Evolutionary conservation across 1,140 invertebrate species (phyloP).

Genomic region (Plectrocnemia conspersa): DNA sequence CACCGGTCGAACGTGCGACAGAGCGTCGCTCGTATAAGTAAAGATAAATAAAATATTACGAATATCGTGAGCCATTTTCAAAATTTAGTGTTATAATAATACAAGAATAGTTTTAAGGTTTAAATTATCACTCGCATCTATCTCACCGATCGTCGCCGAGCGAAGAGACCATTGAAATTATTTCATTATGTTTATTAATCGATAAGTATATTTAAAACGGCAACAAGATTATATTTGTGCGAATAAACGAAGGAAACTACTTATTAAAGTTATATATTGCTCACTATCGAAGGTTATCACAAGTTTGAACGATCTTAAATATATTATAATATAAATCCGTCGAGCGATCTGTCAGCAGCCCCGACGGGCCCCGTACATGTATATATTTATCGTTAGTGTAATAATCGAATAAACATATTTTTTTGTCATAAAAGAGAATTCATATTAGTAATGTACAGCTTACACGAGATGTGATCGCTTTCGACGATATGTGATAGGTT

Average conservation of each 20-base stretch:
- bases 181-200: conserved; percentile 35
- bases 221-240: conserved; percentile 21
- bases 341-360: conserved; percentile 33
- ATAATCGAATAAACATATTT: conserved; percentile 35
- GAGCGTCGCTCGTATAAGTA: conserved; percentile 31
- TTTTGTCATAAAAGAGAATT: conserved; percentile 35
- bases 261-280: conserved; percentile 26
- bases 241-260: conserved; percentile 12
- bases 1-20: conserved; percentile 27
- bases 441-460: conserved; percentile 36
- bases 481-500: conserved; percentile 36
- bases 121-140: conserved; percentile 35
- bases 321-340: too few relatives aligned
- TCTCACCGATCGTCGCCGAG: conserved; percentile 29
- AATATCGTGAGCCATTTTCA: conserved; percentile 35
- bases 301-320: conserved; percentile 30
- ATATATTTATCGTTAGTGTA: conserved; percentile 35
- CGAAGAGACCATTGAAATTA: conserved; percentile 30
- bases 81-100: conserved; percentile 34
- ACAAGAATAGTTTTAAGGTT: conserved; percentile 35
- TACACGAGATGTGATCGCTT: conserved; percentile 34
- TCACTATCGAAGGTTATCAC: conserved; percentile 25
- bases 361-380: conserved; percentile 33
- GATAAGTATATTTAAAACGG: conserved; percentile 32
- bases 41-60: conserved; percentile 26